These are phyloP conservation scores for Tiliacea citrago DNA, from an alignment of 2,888 invertebrate species.

Conservation along the genomic window DNA sequence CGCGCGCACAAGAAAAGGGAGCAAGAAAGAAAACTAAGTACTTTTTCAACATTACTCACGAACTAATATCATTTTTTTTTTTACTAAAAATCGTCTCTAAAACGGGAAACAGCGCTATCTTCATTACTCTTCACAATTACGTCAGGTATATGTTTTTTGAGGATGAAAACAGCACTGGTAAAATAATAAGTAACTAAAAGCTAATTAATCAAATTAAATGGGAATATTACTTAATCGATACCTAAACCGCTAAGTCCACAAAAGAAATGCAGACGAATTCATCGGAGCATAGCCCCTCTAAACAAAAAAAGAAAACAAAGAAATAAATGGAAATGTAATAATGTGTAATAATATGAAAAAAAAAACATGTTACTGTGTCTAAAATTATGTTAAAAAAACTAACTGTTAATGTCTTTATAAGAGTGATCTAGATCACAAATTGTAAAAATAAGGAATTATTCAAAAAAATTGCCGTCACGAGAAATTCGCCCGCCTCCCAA, in stretches of 20 bases:
- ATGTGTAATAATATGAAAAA: slow-evolving; percentile 70
- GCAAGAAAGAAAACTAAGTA: slow-evolving; percentile 68
- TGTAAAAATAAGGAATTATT: slow-evolving; percentile 87
- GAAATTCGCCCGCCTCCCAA: slow-evolving; percentile 69
- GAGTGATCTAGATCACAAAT: slow-evolving; percentile 88
- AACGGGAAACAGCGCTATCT: slow-evolving; percentile 77
- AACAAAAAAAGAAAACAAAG: slow-evolving; percentile 72
- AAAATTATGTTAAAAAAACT: slow-evolving; percentile 81
- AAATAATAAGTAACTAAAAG: slow-evolving; percentile 77
- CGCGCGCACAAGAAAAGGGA: slow-evolving; percentile 57
- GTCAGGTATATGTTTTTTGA: slow-evolving; percentile 56
- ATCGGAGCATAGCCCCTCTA: slow-evolving; percentile 74
- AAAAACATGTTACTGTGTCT: slow-evolving; percentile 80
- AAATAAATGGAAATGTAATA: slow-evolving; percentile 83
- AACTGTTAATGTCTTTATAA: slow-evolving; percentile 90
- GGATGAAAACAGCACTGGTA: slow-evolving; percentile 81
- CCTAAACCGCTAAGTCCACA: slow-evolving; percentile 80
- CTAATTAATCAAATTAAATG: slow-evolving; percentile 84
- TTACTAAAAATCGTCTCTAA: slow-evolving; percentile 75
- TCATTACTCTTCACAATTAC: slow-evolving; percentile 72
- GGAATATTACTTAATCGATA: slow-evolving; percentile 88
- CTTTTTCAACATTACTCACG: slow-evolving; percentile 70
- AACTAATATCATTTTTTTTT: slow-evolving; percentile 77
- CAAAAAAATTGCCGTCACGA: slow-evolving; percentile 79
- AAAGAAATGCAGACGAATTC: slow-evolving; percentile 83